Conservation (phyloP, 2,797 vertebrate species). For the Epinephelus malabaricus region DNA sequence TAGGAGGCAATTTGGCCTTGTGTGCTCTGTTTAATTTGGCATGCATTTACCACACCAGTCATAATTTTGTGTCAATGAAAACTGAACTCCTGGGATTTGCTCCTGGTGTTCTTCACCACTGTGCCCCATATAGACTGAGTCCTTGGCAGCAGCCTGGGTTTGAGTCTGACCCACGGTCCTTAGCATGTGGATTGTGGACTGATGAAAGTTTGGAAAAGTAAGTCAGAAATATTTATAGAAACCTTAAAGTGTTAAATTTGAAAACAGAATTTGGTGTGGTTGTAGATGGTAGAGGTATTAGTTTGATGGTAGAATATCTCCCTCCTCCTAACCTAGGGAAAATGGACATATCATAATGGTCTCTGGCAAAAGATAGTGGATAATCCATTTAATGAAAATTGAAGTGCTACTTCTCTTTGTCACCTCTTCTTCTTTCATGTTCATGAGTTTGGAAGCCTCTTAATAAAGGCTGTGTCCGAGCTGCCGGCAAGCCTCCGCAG, state of each 20-base stretch:
- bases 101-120: background rate
- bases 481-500: constrained; percentile 22
- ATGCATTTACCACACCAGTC: background rate
- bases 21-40: background rate
- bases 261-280: too few relatives aligned
- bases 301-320: too few relatives aligned
- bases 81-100: background rate
- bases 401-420: constrained; percentile 9
- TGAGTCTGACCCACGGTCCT: too few relatives aligned
- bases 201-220: too few relatives aligned
- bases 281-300: too few relatives aligned
- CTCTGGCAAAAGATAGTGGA: background rate
- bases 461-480: constrained; percentile 50
- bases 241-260: too few relatives aligned
- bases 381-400: constrained; percentile 22
- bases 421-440: constrained; percentile 15
- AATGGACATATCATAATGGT: background rate
- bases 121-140: background rate
- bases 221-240: too few relatives aligned
- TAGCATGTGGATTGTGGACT: too few relatives aligned
- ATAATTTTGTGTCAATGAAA: background rate
- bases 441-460: constrained; percentile 16
- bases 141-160: too few relatives aligned
- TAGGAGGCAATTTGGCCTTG: background rate
- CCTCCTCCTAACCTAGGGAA: too few relatives aligned